Evolutionary conservation across 2,888 invertebrate genomes (phyloP), one percentile per base, ranked within the genome.

Genomic region (Nebria brevicollis): DNA sequence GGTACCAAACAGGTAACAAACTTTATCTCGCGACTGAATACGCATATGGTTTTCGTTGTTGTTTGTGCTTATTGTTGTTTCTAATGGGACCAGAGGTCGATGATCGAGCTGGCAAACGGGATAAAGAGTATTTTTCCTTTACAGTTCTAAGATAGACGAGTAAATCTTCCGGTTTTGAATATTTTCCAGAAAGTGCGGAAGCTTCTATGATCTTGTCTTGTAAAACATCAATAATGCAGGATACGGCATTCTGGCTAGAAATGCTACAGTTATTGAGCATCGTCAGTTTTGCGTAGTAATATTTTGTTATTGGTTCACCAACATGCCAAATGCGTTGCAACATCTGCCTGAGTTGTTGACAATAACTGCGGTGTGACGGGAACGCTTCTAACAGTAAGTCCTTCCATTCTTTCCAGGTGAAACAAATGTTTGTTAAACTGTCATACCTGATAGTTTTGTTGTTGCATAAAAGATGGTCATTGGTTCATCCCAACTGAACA

Each of bases 361-460:
- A 83, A 81, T 81, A 84, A 70, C 83, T 82, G 64, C 79, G 81
- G 66, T 83, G 82, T 6, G 26, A 82, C 0, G 84, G 83, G 73
- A 84, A 84, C 54, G 84, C 83, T 66, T 65, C 77, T 26, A 72
- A 13, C 1, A 84, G 66, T 64, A 82, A 82, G n/a, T 66, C 77
- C 64, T 84, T 84, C 84, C 83, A 84, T 73, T 82, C 75, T 0
- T 66, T 13, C 82, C 83, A 83, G 8, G 54, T 72, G 13, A 66
- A 73, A n/a, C 82, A 64, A n/a, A 82, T 76, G 11, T 72, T 64
- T 13, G 74, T 64, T 6, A 82, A 34, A 34, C 81, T 77, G 7
- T 82, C 81, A n/a, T 77, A 83, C 83, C 84, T 15, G 72, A 26
- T 2, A 84, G 82, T 83, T 84, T 84, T 25, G 82, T 83, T 83